Base-by-base conservation (phyloP, 2,797 vertebrate species). In the Myoxocephalus aenaeus region DNA sequence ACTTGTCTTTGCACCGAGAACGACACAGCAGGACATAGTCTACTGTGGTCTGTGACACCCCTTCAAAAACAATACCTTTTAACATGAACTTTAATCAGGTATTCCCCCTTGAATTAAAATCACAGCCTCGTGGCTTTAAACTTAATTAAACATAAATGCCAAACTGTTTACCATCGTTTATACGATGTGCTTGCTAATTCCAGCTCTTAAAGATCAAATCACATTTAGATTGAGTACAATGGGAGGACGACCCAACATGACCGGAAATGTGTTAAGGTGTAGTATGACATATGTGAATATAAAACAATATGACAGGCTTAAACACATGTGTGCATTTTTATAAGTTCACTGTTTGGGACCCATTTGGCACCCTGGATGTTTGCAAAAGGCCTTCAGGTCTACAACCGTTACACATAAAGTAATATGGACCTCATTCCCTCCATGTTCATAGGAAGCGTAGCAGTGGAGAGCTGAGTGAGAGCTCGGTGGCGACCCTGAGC, bases 381-480 rank as follows among this genome's bases (percentile, higher is more conserved):
- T 25, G n/a, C 5, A 25, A 17, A 44, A 17, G 61, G 38, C 22
- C 42, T 54, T 27, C 1, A 27, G 13, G 53, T 54, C 22, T 22
- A 5, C 15, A 17, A 50, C 18, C 25, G 13, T 42, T 22, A 1
- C 64, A 15, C 66, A 12, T 67, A 54, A 38, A 36, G 10, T 61
- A 29, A 64, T 4, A 1, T 22, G 12, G 10, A 29, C 1, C 14
- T 5, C 48, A 1, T 54, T 40, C 5, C 4, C 36, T 36, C 15
- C 1, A 0, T 68, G 18, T 61, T 36, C 18, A 34, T 77, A 96
- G 96, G 93, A 96, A 96, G 89, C 95, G 96, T 72, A 96, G 95
- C 92, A 96, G 93, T 75, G 95, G 93, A 81, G 96, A 96, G 94
- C 89, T 96, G 83, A 95, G 94, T 66, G 95, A 96, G 70, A 92